A percentile compares a stretch with the other conserved stretches of the same genome.
These are phyloP conservation scores for Emmelina monodactyla DNA, from an alignment of 2,888 invertebrate genomes.

Conservation along the genomic window DNA sequence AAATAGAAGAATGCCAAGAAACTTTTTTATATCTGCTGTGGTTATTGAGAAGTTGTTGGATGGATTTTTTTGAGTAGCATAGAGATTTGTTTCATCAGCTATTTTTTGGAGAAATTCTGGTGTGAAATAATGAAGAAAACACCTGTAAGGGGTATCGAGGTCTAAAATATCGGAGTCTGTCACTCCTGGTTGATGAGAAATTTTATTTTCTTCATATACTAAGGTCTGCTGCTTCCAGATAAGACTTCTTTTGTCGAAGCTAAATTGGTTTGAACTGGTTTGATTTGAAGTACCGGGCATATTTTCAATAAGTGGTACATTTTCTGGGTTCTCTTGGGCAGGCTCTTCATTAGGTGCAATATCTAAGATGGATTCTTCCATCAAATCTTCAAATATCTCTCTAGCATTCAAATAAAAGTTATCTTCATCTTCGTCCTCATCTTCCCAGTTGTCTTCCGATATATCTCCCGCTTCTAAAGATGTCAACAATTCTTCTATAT, in stretches of 20 bases:
- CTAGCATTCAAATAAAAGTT: slow-evolving; percentile 21
- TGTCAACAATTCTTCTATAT: slow-evolving; percentile 22
- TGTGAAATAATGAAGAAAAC: slow-evolving; percentile 13
- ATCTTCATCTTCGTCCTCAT: slow-evolving; percentile 23
- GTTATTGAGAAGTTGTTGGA: slow-evolving; percentile 11
- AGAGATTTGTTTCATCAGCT: slow-evolving; percentile 13
- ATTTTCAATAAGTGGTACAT: slow-evolving; percentile 22
- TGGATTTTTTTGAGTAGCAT: slow-evolving; percentile 14
- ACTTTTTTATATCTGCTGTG: slow-evolving; percentile 12
- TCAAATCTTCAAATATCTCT: slow-evolving; percentile 26
- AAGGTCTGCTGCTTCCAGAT: slow-evolving; percentile 25
- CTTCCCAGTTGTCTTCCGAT: slow-evolving; percentile 23
- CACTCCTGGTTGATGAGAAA: slow-evolving; percentile 20
- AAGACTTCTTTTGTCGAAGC: slow-evolving; percentile 26
- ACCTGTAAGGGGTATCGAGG: slow-evolving; percentile 12
- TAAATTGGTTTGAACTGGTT: slow-evolving; percentile 22
- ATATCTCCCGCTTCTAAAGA: slow-evolving; percentile 23
- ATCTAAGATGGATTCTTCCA: slow-evolving; percentile 22
- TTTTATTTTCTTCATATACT: slow-evolving; percentile 22
- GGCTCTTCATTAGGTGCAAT: slow-evolving; percentile 22
- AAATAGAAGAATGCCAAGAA: slow-evolving; percentile 19
- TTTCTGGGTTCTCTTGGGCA: slow-evolving; percentile 23
- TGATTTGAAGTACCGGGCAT: slow-evolving; percentile 20
- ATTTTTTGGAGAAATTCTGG: slow-evolving; percentile 4
- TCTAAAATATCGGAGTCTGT: slow-evolving; percentile 4